Evolutionary conservation across 2,888 invertebrate genomes (phyloP).

Genomic region (Diplolepis rosae): DNA sequence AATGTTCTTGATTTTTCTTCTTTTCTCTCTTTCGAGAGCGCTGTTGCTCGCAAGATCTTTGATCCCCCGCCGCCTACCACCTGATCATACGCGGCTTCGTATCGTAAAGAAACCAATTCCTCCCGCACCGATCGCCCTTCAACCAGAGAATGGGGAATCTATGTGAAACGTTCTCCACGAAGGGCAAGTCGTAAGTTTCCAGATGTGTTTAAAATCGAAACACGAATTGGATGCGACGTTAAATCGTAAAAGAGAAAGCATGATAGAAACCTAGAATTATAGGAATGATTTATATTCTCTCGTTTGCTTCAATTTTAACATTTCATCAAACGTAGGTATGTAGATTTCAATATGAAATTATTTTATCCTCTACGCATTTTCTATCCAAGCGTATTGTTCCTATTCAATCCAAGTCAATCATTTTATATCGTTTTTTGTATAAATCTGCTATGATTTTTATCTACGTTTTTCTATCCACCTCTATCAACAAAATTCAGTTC

Average conservation of each 20-base stretch:
- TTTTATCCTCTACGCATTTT: no score
- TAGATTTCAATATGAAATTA: no score
- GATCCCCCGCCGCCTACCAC: conserved; percentile 67
- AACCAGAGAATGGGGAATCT: neutral
- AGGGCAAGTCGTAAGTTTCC: neutral
- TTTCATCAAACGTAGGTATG: no score
- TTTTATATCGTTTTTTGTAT: no score
- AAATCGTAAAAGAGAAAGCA: neutral
- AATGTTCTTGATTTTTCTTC: conserved; percentile 55
- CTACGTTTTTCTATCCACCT: no score
- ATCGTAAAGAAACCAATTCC: conserved; percentile 47
- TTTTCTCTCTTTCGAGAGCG: conserved; percentile 36
- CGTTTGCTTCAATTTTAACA: neutral
- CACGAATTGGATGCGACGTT: neutral
- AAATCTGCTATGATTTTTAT: no score
- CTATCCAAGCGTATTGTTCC: no score
- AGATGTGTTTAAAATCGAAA: conserved; percentile 1
- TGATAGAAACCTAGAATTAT: neutral
- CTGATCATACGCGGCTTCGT: conserved; percentile 63
- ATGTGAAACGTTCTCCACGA: neutral
- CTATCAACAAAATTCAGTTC: no score
- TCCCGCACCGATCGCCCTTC: conserved; percentile 5
- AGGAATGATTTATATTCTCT: neutral
- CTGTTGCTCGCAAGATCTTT: conserved; percentile 58
- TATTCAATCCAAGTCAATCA: no score